These are phyloP conservation scores for Aplochiton taeniatus DNA, from an alignment of 2,797 vertebrate genomes.

Conservation along the genomic window DNA sequence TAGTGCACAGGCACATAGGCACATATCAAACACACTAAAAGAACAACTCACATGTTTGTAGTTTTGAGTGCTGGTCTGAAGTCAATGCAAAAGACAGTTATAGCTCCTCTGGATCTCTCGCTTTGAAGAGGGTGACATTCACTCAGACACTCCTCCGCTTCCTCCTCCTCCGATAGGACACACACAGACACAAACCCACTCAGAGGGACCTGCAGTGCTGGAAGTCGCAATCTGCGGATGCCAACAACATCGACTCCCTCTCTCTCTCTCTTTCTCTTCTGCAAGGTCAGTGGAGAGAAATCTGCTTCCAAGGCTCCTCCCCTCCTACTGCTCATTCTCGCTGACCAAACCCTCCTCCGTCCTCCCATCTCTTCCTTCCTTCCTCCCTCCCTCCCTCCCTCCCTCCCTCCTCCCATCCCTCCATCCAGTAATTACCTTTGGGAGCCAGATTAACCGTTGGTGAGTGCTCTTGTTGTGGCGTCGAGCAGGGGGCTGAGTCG, in stretches of 20 bases:
- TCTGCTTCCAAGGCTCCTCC: conserved; percentile 2
- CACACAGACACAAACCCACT: conserved; percentile 27
- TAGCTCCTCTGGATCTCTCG: conserved; percentile 35
- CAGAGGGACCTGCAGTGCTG: conserved; percentile 61
- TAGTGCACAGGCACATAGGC: conserved; percentile 12
- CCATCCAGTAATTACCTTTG: conserved; percentile 57
- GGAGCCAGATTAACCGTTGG: conserved; percentile 74
- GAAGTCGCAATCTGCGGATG: conserved; percentile 58
- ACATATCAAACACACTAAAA: background rate
- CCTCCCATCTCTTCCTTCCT: background rate
- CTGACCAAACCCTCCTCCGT: background rate
- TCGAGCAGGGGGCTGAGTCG: background rate
- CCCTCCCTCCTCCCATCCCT: background rate
- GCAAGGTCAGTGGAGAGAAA: conserved; percentile 67
- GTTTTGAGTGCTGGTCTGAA: conserved; percentile 21
- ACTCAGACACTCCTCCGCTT: conserved; percentile 28
- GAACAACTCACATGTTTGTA: background rate
- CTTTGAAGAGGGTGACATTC: conserved; percentile 16
- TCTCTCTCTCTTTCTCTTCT: conserved; percentile 35
- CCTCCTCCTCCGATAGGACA: conserved; percentile 25
- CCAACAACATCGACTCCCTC: conserved; percentile 18
- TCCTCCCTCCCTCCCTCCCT: conserved; percentile 10
- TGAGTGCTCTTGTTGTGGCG: conserved; percentile 45
- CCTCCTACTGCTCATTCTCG: background rate
- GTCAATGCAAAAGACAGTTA: conserved; percentile 30